Conservation (phyloP, 2,888 invertebrate species). For the Tiliacea aurago region DNA sequence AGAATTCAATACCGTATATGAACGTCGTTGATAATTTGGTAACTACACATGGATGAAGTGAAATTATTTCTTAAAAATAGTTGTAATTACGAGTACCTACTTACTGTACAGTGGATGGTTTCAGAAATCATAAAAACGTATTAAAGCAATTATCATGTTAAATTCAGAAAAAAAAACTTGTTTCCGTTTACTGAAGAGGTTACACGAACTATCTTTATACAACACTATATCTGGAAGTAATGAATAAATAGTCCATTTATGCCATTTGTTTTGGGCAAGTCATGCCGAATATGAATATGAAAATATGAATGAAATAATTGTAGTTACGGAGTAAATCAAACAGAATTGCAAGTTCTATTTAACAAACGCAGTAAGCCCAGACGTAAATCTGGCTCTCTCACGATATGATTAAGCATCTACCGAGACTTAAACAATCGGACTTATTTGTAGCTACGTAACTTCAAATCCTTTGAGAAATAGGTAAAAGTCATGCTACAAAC, state of each 20-base stretch:
- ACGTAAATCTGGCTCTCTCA: neutral
- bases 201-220: neutral
- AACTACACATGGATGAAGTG: neutral
- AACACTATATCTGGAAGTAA: neutral
- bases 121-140: neutral
- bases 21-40: neutral
- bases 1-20: neutral
- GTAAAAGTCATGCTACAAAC: slow-evolving; percentile 6
- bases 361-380: neutral
- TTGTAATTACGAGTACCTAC: neutral
- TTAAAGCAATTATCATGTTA: no score
- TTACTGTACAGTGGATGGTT: neutral
- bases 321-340: neutral
- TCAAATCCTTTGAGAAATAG: neutral
- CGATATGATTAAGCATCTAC: neutral
- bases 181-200: neutral
- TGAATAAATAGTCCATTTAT: neutral
- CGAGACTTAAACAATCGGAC: neutral
- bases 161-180: neutral
- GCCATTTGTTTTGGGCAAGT: no score
- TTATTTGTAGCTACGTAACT: neutral
- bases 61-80: neutral
- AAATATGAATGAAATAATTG: no score
- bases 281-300: neutral
- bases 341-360: neutral